phyloP scores from a whole-genome alignment of 2,888 invertebrate species.

The Lasioglossum morio region DNA sequence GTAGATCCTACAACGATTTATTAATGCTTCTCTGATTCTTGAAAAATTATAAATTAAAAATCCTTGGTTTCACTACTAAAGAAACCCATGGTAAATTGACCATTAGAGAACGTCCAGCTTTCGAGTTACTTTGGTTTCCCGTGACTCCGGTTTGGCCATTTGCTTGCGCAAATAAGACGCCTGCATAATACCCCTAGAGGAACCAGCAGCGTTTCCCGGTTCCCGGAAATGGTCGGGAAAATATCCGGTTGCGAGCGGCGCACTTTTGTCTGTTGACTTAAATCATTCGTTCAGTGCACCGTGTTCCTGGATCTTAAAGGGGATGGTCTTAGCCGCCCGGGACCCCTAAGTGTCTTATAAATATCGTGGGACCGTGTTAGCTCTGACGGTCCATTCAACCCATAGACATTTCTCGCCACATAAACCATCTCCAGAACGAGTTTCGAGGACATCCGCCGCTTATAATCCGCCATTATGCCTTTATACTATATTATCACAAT shows the following conservation, averaged over 20 bases:
- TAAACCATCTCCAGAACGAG: not conserved
- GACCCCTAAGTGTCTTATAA: not conserved
- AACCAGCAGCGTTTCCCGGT: not conserved
- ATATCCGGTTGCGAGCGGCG: not conserved
- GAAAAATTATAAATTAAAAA: too few relatives aligned
- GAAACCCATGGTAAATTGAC: too few relatives aligned
- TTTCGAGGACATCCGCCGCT: not conserved
- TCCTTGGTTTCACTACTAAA: too few relatives aligned
- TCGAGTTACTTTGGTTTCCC: not conserved
- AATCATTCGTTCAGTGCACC: not conserved
- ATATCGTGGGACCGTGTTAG: not conserved
- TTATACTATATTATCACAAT: too few relatives aligned
- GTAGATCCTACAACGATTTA: too few relatives aligned
- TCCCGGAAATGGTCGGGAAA: not conserved
- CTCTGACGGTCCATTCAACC: not conserved
- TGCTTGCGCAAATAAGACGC: not conserved
- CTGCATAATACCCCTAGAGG: not conserved
- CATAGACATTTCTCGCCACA: not conserved
- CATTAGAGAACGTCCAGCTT: too few relatives aligned
- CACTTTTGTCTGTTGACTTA: not conserved
- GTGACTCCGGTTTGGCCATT: not conserved
- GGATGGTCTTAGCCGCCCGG: not conserved
- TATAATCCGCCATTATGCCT: not conserved
- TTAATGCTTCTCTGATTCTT: too few relatives aligned
- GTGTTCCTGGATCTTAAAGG: not conserved